These are phyloP conservation scores for Gymnothorax javanicus DNA, from an alignment of 2,797 vertebrate species.

Conservation along the genomic window DNA sequence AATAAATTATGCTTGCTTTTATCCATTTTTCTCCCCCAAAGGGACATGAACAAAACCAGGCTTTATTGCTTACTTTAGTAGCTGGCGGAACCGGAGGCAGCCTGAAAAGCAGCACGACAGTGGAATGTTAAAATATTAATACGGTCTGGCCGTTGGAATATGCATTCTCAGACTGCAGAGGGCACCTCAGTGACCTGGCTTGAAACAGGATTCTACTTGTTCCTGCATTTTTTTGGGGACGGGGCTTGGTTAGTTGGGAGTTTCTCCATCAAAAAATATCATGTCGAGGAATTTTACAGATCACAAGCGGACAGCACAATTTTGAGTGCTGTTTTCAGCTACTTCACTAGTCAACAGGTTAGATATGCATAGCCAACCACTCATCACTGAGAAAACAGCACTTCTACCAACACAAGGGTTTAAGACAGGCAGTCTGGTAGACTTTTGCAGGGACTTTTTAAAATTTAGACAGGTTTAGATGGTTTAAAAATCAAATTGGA, in stretches of 20 bases:
- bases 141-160: slow-evolving; percentile 60
- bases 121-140: slow-evolving; percentile 73
- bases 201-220: slow-evolving; percentile 65
- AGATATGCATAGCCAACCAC: too few species aligned
- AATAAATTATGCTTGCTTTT: slow-evolving; percentile 54
- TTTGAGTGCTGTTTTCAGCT: slow-evolving; percentile 7
- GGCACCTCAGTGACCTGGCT: slow-evolving; percentile 57
- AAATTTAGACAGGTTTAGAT: too few species aligned
- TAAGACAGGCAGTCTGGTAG: too few species aligned
- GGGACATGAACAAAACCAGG: slow-evolving; percentile 44
- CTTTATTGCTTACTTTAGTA: slow-evolving; percentile 46
- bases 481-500: too few species aligned
- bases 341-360: too few species aligned
- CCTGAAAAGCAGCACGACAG: slow-evolving; percentile 41
- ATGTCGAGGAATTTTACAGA: slow-evolving; percentile 46
- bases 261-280: slow-evolving; percentile 49
- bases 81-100: slow-evolving; percentile 47
- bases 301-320: slow-evolving; percentile 43
- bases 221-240: slow-evolving; percentile 55
- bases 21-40: not conserved
- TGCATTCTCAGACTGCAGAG: slow-evolving; percentile 67
- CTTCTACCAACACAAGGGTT: too few species aligned
- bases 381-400: too few species aligned
- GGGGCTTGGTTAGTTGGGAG: slow-evolving; percentile 43
- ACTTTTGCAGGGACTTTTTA: too few species aligned